Conservation (phyloP, 2,113 vertebrate species). For the Syrmaticus mikado region DNA sequence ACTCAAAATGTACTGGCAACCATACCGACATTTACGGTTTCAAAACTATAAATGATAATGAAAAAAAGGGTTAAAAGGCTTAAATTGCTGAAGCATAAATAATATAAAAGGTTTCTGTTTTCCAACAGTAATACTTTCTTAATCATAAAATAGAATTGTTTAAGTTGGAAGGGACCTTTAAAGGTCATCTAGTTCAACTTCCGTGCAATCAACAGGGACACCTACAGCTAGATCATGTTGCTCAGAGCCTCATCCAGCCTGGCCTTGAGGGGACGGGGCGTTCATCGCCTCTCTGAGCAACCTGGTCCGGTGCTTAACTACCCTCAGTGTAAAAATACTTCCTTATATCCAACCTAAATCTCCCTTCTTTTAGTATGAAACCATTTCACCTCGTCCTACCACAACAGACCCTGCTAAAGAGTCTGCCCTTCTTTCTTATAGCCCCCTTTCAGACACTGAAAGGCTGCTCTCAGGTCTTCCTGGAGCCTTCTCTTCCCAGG, state of each 20-base stretch:
- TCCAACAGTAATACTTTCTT: background rate
- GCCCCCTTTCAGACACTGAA: too few relatives aligned
- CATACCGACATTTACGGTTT: background rate
- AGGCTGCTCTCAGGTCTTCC: too few relatives aligned
- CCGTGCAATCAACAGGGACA: background rate
- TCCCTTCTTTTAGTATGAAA: too few relatives aligned
- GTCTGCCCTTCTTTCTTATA: too few relatives aligned
- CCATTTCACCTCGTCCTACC: too few relatives aligned
- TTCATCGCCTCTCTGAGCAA: background rate
- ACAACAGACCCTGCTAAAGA: too few relatives aligned
- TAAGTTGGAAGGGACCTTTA: background rate
- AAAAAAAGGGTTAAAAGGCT: background rate
- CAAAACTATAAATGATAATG: background rate
- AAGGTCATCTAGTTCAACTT: background rate
- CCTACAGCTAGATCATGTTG: background rate
- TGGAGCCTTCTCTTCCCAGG: too few relatives aligned
- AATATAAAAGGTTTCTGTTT: background rate
- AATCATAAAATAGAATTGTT: background rate
- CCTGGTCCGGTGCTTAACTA: background rate
- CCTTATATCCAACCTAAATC: too few relatives aligned
- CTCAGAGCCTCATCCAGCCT: background rate
- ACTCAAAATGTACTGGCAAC: background rate
- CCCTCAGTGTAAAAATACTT: too few relatives aligned
- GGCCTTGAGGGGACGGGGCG: background rate
- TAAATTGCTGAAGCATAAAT: background rate